Evolutionary conservation across 1,140 invertebrate genomes (phyloP), one percentile per base, ranked within the genome.

Genomic region (Drosophila lacertosa): DNA sequence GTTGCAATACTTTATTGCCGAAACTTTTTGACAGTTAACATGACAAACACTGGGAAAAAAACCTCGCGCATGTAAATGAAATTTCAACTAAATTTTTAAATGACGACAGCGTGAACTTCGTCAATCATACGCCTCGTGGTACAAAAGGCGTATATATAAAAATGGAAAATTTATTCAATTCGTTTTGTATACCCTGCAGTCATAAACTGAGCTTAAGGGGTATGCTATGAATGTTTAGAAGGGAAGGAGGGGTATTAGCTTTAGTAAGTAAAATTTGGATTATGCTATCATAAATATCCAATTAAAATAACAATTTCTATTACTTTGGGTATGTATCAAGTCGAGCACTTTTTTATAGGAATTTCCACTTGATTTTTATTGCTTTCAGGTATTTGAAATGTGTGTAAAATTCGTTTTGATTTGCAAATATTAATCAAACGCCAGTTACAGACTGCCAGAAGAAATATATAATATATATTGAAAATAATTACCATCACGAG

Each of bases 401-500:
- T 51, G 7, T 33, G 13, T 22, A 53, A 24, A 20, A 44, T 37
- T 48, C 37, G 35, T 15, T 29, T 45, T 60, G 66, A 65, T 35
- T 79, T 73, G 58, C 65, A 65, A 70, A 75, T 80, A 68, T 76
- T 72, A 76, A 76, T 84, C 80, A 80, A 71, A 65, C 66, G 81
- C 73, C 80, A 86, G 73, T 74, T 64, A 48, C 81, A 86, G 76
- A 32, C 26, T 35, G 47, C 40, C 35, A 70, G n/a, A n/a, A 32
- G 50, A 42, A 68, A 81, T 67, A 50, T 77, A 88, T 86, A 44
- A 42, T 64, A 81, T 67, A 50, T 77, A 88, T 86, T 81, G 77
- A 84, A 86, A 86, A 86, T 86, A 86, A 86, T 86, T 86, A 88
- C 82, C 40, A 42, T 57, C 82, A 70, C 45, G 55, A 16, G 68